Conservation (phyloP, 2,113 vertebrate species). For the Struthio camelus region DNA sequence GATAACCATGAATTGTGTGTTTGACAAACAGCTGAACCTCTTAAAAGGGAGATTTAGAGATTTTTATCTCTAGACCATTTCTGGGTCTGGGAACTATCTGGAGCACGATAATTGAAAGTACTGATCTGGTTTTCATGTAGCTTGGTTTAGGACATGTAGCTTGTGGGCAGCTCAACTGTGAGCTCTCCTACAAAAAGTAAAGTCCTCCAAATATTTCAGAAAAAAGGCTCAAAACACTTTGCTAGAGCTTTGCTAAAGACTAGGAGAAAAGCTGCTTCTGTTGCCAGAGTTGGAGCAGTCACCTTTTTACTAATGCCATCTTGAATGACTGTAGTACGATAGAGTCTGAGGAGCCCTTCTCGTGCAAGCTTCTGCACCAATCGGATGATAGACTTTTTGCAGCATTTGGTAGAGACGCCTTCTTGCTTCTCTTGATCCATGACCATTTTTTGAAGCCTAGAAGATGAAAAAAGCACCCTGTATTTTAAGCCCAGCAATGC, state of each 20-base stretch:
- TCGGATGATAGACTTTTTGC: slow-evolving; percentile 93
- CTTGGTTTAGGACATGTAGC: neutral
- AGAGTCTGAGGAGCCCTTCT: slow-evolving; percentile 88
- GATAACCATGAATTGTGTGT: neutral
- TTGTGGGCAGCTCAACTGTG: neutral
- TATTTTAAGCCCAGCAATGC: neutral
- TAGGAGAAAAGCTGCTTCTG: neutral
- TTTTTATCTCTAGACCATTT: slow-evolving; percentile 2
- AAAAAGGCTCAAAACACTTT: neutral
- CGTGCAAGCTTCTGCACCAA: slow-evolving; percentile 82
- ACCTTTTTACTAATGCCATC: slow-evolving; percentile 94
- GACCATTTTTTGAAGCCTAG: slow-evolving; percentile 93
- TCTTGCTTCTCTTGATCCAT: slow-evolving; percentile 90
- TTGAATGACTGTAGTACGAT: slow-evolving; percentile 89
- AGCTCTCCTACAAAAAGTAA: neutral
- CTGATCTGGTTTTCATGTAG: neutral
- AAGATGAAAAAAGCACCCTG: neutral
- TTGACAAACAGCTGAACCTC: neutral
- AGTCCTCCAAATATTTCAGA: neutral
- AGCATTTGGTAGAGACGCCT: slow-evolving; percentile 88
- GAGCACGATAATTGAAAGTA: neutral
- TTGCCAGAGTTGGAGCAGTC: neutral
- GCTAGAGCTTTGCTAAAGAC: neutral
- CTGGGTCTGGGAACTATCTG: neutral
- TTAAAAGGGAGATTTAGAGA: neutral